Base-by-base conservation (phyloP, 2,113 vertebrate genomes). In the Gavia stellata region DNA sequence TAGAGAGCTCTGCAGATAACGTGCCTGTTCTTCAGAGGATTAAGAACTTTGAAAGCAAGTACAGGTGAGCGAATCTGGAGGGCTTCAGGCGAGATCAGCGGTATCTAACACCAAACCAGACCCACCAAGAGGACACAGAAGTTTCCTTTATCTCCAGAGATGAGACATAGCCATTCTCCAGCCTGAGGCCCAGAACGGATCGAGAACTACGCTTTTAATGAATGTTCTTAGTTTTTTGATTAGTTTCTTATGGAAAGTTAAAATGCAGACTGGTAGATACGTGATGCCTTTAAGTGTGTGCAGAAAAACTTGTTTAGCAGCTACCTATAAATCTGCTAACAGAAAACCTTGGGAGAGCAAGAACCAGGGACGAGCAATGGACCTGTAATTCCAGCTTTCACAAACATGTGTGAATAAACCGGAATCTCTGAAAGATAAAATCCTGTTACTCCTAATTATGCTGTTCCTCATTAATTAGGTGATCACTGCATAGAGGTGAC, bases 401-500 rank as follows among this genome's bases (percentile, higher is more conserved):
- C 7, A 63, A 75, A 49, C 3, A 10, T 6, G 1, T 0, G 1
- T 34, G 23, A 70, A 79, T 55, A 87, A 85, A 33, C 1, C 23
- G 68, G 34, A 61, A 80, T 26, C 65, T 47, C 78, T 67, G 33
- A 61, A 85, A 75, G 38, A 1, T 8, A 75, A 59, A 19, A 44
- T 63, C 49, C 34, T 81, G 33, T 13, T 70, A 24, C 29, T 78
- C 63, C 38, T 50, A 40, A 53, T 38, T 24, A n/a, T 21, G 23
- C 18, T 59, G 62, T 6, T 79, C 44, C 61, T 84, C 8, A 17
- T 77, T 13, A 71, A 52, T 45, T 14, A 93, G 13, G 25, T 36
- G 34, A 68, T 62, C 59, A 50, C 3, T 42, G 38, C 42, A 42
- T 1, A 33, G 33, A 59, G 3, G 13, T 19, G n/a, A 66, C 29